Conservation (phyloP, 1,140 invertebrate genomes). For the Ectropis grisescens region DNA sequence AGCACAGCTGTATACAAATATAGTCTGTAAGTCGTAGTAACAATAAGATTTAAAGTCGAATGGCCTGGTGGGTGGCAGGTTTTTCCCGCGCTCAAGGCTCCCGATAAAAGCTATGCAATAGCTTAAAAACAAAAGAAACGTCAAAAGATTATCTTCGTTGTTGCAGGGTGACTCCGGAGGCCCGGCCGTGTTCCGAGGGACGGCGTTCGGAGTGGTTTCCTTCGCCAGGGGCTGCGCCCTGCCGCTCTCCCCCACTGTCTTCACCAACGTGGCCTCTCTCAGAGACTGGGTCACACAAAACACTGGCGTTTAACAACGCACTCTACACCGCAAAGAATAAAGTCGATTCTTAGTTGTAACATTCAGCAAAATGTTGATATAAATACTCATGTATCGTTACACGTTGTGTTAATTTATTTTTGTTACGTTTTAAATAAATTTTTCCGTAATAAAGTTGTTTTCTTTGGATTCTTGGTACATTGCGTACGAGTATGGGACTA, state of each 20-base stretch:
- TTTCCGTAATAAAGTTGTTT: constrained; percentile 16
- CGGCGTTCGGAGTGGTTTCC: constrained; percentile 55
- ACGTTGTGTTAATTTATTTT: constrained; percentile 23
- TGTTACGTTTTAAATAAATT: constrained; percentile 22
- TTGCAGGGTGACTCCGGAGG: constrained; percentile 61
- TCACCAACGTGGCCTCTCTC: constrained; percentile 52
- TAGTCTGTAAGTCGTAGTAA: too few relatives aligned
- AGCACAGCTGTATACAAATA: too few relatives aligned
- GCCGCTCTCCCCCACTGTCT: constrained; percentile 57
- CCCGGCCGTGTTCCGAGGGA: constrained; percentile 51
- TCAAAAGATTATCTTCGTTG: too few relatives aligned
- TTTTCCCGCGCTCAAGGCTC: too few relatives aligned
- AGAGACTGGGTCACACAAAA: constrained; percentile 55
- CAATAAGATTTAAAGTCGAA: too few relatives aligned
- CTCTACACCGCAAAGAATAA: not conserved
- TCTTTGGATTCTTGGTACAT: constrained; percentile 6
- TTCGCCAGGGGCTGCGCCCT: constrained; percentile 57
- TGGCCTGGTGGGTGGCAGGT: too few relatives aligned
- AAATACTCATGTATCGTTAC: too few relatives aligned
- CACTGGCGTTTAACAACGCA: constrained; percentile 50
- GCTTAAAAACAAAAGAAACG: too few relatives aligned
- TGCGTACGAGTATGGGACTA: too few relatives aligned
- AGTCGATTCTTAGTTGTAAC: too few relatives aligned
- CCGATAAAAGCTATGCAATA: too few relatives aligned
- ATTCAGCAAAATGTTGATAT: too few relatives aligned